Percentiles rank a stretch among this genome's conserved stretches.
Evolutionary conservation across 2,888 invertebrate genomes (phyloP).

Genomic region (Helleia helle): DNA sequence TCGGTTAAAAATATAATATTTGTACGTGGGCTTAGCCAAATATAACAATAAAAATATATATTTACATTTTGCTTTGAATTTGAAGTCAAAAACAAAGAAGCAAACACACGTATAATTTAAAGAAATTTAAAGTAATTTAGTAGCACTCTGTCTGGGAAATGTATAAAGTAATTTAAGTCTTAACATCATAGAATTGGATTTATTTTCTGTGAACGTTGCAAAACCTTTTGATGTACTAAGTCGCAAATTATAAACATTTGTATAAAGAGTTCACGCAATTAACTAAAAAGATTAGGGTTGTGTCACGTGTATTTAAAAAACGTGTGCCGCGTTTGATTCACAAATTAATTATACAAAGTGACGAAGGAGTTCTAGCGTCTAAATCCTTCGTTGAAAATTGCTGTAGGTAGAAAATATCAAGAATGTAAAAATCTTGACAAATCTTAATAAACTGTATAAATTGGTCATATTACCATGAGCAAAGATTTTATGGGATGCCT

Average conservation of each 20-base stretch:
- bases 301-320: too few relatives aligned
- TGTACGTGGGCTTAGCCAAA: too few relatives aligned
- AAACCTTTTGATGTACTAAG: slow-evolving; percentile 42
- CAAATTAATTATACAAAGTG: too few relatives aligned
- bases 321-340: too few relatives aligned
- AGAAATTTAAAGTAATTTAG: slow-evolving; percentile 2
- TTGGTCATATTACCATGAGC: too few relatives aligned
- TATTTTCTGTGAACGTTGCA: not conserved
- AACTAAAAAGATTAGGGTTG: slow-evolving; percentile 17
- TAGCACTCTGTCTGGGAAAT: slow-evolving; percentile 1
- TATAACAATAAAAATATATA: not conserved
- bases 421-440: too few relatives aligned
- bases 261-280: slow-evolving; percentile 30
- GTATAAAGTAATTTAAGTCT: not conserved
- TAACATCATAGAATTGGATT: not conserved
- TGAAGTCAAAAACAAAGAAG: not conserved
- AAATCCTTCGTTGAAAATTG: too few relatives aligned
- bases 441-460: too few relatives aligned
- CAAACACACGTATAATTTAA: slow-evolving; percentile 6
- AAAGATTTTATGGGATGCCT: too few relatives aligned
- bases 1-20: too few relatives aligned
- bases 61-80: slow-evolving; percentile 1
- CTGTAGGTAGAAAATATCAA: too few relatives aligned
- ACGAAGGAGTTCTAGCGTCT: too few relatives aligned
- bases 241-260: slow-evolving; percentile 47